Base-by-base conservation (phyloP, 2,888 invertebrate genomes). In the Xylocampa areola region DNA sequence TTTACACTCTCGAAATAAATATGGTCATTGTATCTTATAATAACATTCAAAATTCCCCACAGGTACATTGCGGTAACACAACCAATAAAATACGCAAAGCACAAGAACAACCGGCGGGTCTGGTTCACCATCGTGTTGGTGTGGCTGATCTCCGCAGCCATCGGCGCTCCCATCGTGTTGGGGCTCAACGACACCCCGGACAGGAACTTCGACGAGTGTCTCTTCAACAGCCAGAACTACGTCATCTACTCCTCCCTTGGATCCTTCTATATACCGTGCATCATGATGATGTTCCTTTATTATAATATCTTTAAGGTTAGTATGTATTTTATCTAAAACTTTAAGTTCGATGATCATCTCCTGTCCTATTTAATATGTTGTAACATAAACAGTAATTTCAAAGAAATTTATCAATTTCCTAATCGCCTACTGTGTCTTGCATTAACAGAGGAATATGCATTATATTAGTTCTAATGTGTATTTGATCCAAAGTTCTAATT, bases 21-120 rank as follows among this genome's bases (percentile, higher is more conserved):
- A 2, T 6, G 5, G 25, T 2, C 7, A 2, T 25, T 25, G 25
- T 8, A 8, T 1, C 1, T 7, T 7, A 25, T 1, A 25, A 5
- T 25, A 8, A 25, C 10, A 25, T 25, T 2, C 8, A 5, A 25
- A 1, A 25, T 25, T 25, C 7, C 25, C 7, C 25, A 25, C 96
- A 99, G 99, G 95, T 99, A 98, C 91, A 99, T 99, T 82, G 99
- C 99, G 68, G 99, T 99, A 76, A 99, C 99, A 39, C 97, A 98
- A 89, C 99, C 99, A 82, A 99, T 99, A 88, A 98, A 99, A 92
- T 99, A 99, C 94, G 98, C 99, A 58, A 98, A 98, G 87, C 99
- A 99, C 95, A 98, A 98, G 95, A 99, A 98, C 95, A 98, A 97
- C 94, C 95, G 96, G 48, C 96, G 99, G 62, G 98, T 99, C 37